Percentiles rank a stretch among this genome's conserved stretches.
phyloP scores from a whole-genome alignment of 1,140 invertebrate genomes.

The Drosophila jambulina region DNA sequence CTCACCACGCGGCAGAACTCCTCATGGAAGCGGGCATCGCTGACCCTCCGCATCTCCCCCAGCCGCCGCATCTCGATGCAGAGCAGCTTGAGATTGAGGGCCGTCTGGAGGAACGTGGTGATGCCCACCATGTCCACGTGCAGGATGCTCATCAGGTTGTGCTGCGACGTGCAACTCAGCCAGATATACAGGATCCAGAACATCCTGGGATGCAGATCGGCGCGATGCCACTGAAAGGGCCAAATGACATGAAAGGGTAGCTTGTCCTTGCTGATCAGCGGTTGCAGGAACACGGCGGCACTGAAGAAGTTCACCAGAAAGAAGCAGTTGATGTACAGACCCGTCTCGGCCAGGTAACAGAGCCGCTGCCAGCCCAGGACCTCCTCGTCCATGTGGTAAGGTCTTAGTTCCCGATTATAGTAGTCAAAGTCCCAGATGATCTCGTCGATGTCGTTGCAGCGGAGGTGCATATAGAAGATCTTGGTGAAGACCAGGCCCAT shows the following conservation, averaged over 20 bases:
- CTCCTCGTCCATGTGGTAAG: slow-evolving; percentile 25
- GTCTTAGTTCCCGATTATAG: slow-evolving; percentile 32
- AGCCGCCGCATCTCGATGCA: slow-evolving; percentile 54
- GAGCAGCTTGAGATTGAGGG: slow-evolving; percentile 68
- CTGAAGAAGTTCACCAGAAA: slow-evolving; percentile 42
- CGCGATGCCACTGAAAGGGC: slow-evolving; percentile 57
- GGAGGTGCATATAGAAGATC: slow-evolving; percentile 15
- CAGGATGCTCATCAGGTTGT: slow-evolving; percentile 53
- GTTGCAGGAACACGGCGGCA: slow-evolving; percentile 54
- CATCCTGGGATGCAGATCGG: slow-evolving; percentile 31
- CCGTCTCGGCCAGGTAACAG: slow-evolving; percentile 51
- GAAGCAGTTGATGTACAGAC: slow-evolving; percentile 15
- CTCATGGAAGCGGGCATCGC: slow-evolving; percentile 30
- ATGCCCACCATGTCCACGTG: slow-evolving; percentile 63
- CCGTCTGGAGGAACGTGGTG: slow-evolving; percentile 56
- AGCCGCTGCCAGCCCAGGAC: slow-evolving; percentile 47
- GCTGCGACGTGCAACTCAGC: slow-evolving; percentile 35
- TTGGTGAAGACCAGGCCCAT: slow-evolving; percentile 49
- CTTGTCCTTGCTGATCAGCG: slow-evolving; percentile 28
- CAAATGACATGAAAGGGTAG: slow-evolving; percentile 53
- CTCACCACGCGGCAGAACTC: slow-evolving; percentile 36
- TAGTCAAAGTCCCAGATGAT: slow-evolving; percentile 55
- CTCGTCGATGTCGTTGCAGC: slow-evolving; percentile 54
- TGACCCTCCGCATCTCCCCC: slow-evolving; percentile 12
- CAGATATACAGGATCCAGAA: slow-evolving; percentile 47